Conservation (phyloP, 1,140 invertebrate species). For the Drosophila sp. region DNA sequence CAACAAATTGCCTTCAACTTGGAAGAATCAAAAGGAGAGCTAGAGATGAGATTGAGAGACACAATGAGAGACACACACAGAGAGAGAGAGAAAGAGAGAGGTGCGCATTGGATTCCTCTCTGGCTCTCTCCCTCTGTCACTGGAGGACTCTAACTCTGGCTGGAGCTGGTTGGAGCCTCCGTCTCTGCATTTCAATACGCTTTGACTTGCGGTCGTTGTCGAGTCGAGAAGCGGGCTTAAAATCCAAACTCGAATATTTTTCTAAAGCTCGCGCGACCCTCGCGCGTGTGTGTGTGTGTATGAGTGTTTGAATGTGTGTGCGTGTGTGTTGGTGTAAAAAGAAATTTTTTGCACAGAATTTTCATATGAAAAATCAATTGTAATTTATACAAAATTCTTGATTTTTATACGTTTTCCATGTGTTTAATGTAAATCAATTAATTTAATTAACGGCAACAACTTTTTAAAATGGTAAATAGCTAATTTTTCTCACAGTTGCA, state of each 20-base stretch:
- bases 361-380: conserved; percentile 73
- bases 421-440: conserved; percentile 29
- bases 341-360: conserved; percentile 77
- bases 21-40: conserved; percentile 28
- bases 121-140: conserved; percentile 19
- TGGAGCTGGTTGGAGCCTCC: conserved; percentile 62
- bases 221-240: conserved; percentile 59
- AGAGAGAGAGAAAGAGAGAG: conserved; percentile 29
- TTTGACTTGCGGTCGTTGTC: conserved; percentile 77
- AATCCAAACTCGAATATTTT: conserved; percentile 7
- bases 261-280: conserved; percentile 7
- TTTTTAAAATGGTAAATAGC: conserved; percentile 72
- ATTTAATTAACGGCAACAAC: conserved; percentile 45
- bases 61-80: conserved; percentile 9
- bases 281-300: conserved; percentile 25
- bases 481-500: conserved; percentile 71
- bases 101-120: conserved; percentile 44
- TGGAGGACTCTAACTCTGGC: conserved; percentile 41
- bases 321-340: conserved; percentile 56
- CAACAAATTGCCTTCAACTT: conserved; percentile 68
- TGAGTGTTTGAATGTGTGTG: conserved; percentile 37
- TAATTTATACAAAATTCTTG: conserved; percentile 47
- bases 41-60: neutral
- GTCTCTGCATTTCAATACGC: conserved; percentile 77
- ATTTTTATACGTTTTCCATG: conserved; percentile 48